Conservation (phyloP, 2,113 vertebrate species). For the Calidris pugnax region DNA sequence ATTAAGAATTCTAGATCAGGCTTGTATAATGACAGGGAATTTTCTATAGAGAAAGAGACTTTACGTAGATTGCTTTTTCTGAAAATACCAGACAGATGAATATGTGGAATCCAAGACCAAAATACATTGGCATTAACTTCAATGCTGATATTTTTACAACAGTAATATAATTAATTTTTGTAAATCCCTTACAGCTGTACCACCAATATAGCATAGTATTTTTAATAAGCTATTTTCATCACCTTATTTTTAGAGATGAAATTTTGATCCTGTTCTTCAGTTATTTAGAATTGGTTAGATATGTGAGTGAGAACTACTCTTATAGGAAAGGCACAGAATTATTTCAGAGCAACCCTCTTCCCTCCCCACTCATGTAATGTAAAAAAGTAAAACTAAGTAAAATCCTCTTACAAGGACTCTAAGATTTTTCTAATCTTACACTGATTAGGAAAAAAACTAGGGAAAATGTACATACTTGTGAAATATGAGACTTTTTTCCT, state of each 20-base stretch:
- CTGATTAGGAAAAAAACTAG: background rate
- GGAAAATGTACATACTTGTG: background rate
- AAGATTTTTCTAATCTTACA: background rate
- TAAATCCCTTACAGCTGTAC: slow-evolving; percentile 58
- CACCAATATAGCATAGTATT: slow-evolving; percentile 8
- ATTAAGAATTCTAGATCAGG: background rate
- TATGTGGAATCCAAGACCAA: slow-evolving; percentile 5
- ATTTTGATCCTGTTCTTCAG: background rate
- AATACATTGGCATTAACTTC: slow-evolving; percentile 43
- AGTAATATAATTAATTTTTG: slow-evolving; percentile 24
- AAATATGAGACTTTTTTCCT: background rate
- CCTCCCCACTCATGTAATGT: background rate
- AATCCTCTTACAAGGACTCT: background rate
- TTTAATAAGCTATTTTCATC: slow-evolving; percentile 30
- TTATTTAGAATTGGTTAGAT: background rate
- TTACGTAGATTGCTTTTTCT: background rate
- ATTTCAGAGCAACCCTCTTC: background rate
- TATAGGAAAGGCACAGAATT: background rate
- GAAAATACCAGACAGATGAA: slow-evolving; percentile 58
- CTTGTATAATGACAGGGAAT: background rate
- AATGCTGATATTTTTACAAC: slow-evolving; percentile 34
- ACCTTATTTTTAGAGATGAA: slow-evolving; percentile 27
- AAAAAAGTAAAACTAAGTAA: background rate
- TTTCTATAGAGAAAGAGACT: background rate
- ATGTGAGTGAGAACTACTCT: background rate